phyloP scores from a whole-genome alignment of 2,888 invertebrate genomes.

The Phania funesta region DNA sequence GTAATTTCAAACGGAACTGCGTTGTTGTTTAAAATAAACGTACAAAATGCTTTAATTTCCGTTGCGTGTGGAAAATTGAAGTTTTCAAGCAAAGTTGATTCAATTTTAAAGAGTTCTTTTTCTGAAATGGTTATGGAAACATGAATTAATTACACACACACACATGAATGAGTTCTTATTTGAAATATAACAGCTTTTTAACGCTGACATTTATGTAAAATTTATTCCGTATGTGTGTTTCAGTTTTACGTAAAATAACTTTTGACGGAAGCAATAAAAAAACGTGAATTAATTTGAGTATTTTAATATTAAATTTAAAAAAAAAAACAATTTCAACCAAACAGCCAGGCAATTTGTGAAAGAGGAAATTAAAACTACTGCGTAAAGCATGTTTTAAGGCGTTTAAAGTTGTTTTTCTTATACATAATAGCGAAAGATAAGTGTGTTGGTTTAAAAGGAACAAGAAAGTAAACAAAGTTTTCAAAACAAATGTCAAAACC shows the following conservation, averaged over 20 bases:
- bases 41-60: slow-evolving; percentile 27
- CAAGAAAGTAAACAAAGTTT: not conserved
- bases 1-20: too few species aligned
- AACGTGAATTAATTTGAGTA: not conserved
- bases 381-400: not conserved
- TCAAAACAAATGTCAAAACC: not conserved
- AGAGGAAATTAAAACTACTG: not conserved
- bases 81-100: slow-evolving; percentile 14
- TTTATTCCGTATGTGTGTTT: not conserved
- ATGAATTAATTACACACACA: slow-evolving; percentile 24
- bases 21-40: not conserved
- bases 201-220: slow-evolving; percentile 15
- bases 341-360: not conserved
- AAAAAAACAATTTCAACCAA: not conserved
- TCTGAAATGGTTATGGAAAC: not conserved
- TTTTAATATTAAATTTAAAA: slow-evolving; percentile 13
- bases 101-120: slow-evolving; percentile 3
- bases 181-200: not conserved
- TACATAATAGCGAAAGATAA: not conserved
- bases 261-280: slow-evolving; percentile 15
- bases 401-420: not conserved
- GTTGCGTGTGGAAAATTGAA: slow-evolving; percentile 40
- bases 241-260: not conserved
- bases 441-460: not conserved
- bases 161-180: not conserved